Conservation (phyloP, 2,113 vertebrate species). For the Trogon melanurus region DNA sequence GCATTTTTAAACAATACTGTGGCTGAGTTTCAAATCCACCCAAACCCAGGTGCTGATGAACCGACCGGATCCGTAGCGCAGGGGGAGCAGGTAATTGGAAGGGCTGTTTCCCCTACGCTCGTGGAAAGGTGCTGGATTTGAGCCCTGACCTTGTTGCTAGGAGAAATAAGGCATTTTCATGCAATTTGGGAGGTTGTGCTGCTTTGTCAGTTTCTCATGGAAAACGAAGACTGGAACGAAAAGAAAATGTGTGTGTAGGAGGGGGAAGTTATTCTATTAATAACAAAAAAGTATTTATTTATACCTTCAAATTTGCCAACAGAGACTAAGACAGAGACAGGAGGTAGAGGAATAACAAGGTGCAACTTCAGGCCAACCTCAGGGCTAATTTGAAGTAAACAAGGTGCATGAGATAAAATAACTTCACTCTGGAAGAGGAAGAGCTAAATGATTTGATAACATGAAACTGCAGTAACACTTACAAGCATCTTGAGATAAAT, state of each 20-base stretch:
- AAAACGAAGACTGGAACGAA: slow-evolving; percentile 40
- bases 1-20: slow-evolving; percentile 58
- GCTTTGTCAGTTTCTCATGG: slow-evolving; percentile 43
- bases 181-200: slow-evolving; percentile 32
- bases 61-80: background rate
- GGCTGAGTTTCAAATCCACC: slow-evolving; percentile 54
- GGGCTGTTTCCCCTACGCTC: background rate
- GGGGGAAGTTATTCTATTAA: slow-evolving; percentile 48
- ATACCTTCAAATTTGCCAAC: background rate
- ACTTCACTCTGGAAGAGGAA: slow-evolving; percentile 54
- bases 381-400: slow-evolving; percentile 68
- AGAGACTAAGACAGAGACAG: slow-evolving; percentile 34
- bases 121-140: background rate
- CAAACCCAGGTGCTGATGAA: slow-evolving; percentile 54
- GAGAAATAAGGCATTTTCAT: slow-evolving; percentile 38
- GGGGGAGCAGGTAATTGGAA: slow-evolving; percentile 61
- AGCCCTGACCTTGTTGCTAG: slow-evolving; percentile 51
- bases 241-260: slow-evolving; percentile 46
- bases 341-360: slow-evolving; percentile 47
- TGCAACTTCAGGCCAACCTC: slow-evolving; percentile 63
- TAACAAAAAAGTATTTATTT: slow-evolving; percentile 62
- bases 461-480: slow-evolving; percentile 56
- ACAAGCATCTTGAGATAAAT: slow-evolving; percentile 41
- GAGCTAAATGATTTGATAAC: slow-evolving; percentile 50
- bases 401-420: slow-evolving; percentile 60